Conservation (phyloP, 2,888 invertebrate species). For the Eristalinus aeneus region DNA sequence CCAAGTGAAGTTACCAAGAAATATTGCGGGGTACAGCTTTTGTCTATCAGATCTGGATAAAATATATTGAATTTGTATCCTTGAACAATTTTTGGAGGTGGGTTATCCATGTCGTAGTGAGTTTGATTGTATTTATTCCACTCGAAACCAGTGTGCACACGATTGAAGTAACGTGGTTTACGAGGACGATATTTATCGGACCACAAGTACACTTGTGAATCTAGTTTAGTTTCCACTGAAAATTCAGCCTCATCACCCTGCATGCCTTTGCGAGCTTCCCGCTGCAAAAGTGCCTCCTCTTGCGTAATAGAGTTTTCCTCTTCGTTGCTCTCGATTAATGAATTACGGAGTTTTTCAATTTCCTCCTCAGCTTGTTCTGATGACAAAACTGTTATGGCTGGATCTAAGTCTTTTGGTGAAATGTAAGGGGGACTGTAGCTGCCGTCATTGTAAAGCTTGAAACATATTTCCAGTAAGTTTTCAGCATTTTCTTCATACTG, state of each 20-base stretch:
- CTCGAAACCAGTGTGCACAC: constrained; percentile 98
- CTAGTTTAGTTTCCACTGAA: constrained; percentile 93
- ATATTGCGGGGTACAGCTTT: constrained; percentile 95
- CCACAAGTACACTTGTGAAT: constrained; percentile 91
- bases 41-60: constrained; percentile 99
- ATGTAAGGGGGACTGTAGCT: constrained; percentile 92
- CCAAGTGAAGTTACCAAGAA: constrained; percentile 85
- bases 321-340: constrained; percentile 83
- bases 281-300: constrained; percentile 86
- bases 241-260: constrained; percentile 93
- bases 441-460: constrained; percentile 88
- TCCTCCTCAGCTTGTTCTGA: constrained; percentile 89
- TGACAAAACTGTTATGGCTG: constrained; percentile 88
- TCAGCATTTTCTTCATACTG: constrained; percentile 73
- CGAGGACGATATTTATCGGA: constrained; percentile 98
- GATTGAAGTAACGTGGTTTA: constrained; percentile 98
- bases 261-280: constrained; percentile 92
- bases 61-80: constrained; percentile 99
- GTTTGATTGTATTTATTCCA: constrained; percentile 99
- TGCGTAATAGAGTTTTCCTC: constrained; percentile 83
- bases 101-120: constrained; percentile 99
- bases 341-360: constrained; percentile 87
- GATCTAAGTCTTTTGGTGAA: constrained; percentile 78
- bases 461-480: constrained; percentile 80
- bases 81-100: constrained; percentile 99